phyloP scores from a whole-genome alignment of 2,797 vertebrate species.

The Pseudochirops cupreus region DNA sequence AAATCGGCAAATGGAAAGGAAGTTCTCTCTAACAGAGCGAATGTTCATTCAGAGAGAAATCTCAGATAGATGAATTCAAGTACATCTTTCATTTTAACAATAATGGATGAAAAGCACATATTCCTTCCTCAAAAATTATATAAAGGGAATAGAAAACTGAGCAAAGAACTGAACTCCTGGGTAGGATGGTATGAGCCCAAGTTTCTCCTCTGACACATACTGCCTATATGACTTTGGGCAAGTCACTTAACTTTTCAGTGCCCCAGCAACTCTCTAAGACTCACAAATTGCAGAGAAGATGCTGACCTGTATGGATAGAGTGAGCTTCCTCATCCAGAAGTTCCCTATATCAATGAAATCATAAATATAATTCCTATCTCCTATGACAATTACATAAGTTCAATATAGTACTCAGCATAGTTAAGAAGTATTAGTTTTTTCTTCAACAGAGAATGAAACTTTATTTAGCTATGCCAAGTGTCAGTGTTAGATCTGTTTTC shows the following conservation, averaged over 20 bases:
- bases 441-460: not conserved
- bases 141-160: not conserved
- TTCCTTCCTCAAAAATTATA: constrained; percentile 44
- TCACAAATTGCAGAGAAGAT: not conserved
- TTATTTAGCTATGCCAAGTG: not conserved
- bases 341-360: not conserved
- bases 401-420: not conserved
- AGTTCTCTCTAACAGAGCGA: constrained; percentile 50
- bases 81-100: not conserved
- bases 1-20: constrained; percentile 40
- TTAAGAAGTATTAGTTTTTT: not conserved
- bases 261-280: not conserved
- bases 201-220: not conserved
- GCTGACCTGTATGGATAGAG: not conserved
- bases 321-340: not conserved
- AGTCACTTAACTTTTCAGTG: not conserved
- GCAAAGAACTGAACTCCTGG: not conserved
- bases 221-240: not conserved
- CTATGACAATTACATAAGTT: not conserved
- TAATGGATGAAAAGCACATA: constrained; percentile 31
- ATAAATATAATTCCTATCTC: not conserved
- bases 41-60: not conserved
- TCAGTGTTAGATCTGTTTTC: not conserved
- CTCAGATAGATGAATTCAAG: constrained; percentile 19
- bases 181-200: not conserved